Evolutionary conservation across 2,113 vertebrate species (phyloP).

Genomic region (Heloderma charlesbogerti): DNA sequence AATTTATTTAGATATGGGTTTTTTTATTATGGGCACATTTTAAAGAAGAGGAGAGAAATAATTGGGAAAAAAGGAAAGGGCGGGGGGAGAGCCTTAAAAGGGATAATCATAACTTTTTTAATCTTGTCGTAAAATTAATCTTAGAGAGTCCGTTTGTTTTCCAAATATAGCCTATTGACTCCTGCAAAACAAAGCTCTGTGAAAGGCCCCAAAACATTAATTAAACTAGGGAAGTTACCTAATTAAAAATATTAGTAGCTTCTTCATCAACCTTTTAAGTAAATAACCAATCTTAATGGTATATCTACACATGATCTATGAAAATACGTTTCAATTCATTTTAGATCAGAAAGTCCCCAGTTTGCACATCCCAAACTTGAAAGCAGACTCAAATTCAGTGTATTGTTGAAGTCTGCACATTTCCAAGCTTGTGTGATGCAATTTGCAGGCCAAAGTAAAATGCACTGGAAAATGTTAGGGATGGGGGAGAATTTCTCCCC

Average conservation of each 20-base stretch:
- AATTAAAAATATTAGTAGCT: background rate
- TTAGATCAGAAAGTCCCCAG: no score
- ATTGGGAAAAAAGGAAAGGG: slow-evolving; percentile 13
- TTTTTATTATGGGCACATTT: slow-evolving; percentile 47
- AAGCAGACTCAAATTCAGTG: no score
- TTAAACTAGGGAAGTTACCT: background rate
- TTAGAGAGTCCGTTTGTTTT: slow-evolving; percentile 37
- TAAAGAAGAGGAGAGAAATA: slow-evolving; percentile 66
- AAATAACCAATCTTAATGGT: background rate
- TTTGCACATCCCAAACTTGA: no score
- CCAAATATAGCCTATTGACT: slow-evolving; percentile 38
- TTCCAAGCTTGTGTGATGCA: no score
- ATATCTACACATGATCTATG: background rate
- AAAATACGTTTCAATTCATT: no score
- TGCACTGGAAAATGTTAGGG: no score
- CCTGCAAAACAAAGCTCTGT: slow-evolving; percentile 12
- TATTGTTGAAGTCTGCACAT: no score
- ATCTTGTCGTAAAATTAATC: slow-evolving; percentile 45
- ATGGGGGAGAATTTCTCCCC: no score
- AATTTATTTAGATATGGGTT: slow-evolving; percentile 49
- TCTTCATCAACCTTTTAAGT: background rate
- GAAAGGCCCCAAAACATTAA: slow-evolving; percentile 27
- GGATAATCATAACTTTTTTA: slow-evolving; percentile 16
- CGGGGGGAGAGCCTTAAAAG: slow-evolving; percentile 20
- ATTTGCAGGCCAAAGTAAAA: no score